A percentile compares a stretch with the other conserved stretches of the same genome.
Evolutionary conservation across 2,888 invertebrate genomes (phyloP).

Genomic region (Harpalus rufipes): DNA sequence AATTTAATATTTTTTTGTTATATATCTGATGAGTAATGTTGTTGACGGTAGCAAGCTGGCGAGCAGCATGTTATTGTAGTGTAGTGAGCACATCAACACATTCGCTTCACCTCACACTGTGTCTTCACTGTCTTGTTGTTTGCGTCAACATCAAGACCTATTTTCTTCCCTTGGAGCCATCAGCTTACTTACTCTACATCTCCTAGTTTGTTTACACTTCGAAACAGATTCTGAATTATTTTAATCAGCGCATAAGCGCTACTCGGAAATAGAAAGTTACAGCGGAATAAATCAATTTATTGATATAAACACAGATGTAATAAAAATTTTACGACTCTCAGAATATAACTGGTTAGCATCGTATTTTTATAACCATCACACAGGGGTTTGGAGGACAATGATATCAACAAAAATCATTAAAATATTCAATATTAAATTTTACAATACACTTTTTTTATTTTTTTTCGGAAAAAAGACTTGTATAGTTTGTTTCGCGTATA

Average conservation of each 20-base stretch:
- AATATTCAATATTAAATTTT: too few relatives aligned
- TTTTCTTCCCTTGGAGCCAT: neutral
- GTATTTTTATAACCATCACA: neutral
- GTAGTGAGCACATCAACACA: too few relatives aligned
- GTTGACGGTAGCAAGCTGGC: too few relatives aligned
- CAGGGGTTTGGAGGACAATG: neutral
- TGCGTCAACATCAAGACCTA: neutral
- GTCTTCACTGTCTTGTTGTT: neutral
- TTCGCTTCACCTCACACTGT: too few relatives aligned
- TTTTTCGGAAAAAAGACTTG: too few relatives aligned
- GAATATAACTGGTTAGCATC: neutral
- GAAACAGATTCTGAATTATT: neutral
- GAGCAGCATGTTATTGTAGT: too few relatives aligned
- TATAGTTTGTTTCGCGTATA: too few relatives aligned
- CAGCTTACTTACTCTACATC: neutral
- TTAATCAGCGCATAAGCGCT: neutral
- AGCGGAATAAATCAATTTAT: neutral
- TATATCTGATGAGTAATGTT: too few relatives aligned
- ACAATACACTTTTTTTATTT: too few relatives aligned
- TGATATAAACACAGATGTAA: neutral
- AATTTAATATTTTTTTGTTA: too few relatives aligned
- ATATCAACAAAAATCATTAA: too few relatives aligned
- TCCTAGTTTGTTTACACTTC: neutral
- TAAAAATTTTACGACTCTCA: neutral
- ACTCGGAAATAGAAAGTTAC: constrained; percentile 5